A percentile compares a stretch with the other conserved stretches of the same genome.
Conservation (phyloP, 2,797 vertebrate species). For the Falco cherrug region DNA sequence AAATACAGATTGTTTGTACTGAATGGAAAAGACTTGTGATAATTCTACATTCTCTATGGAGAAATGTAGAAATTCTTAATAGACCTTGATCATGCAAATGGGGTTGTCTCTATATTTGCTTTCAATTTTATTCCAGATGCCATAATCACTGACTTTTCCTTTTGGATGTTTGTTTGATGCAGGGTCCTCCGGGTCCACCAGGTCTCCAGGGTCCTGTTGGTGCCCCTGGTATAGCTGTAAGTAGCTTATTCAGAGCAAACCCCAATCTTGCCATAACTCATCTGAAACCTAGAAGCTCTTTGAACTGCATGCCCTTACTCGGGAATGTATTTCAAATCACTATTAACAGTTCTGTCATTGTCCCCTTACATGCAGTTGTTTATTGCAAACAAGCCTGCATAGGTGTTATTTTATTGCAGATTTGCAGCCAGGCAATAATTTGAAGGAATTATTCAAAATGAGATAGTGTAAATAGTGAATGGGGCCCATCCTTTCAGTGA, state of each 20-base stretch:
- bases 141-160: neutral
- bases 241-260: slow-evolving; percentile 58
- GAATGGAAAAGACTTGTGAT: neutral
- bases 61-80: neutral
- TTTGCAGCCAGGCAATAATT: neutral
- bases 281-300: neutral
- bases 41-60: neutral
- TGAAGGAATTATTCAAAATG: neutral
- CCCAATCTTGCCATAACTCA: neutral
- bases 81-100: neutral
- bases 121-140: neutral
- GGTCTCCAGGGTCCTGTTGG: slow-evolving; percentile 96
- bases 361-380: neutral
- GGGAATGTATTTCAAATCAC: neutral
- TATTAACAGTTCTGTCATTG: neutral
- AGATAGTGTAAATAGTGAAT: neutral
- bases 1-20: neutral
- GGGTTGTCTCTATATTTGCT: neutral
- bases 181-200: slow-evolving; percentile 96
- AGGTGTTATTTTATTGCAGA: neutral
- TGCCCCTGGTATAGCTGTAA: slow-evolving; percentile 96
- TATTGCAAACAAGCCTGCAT: neutral
- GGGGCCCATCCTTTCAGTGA: neutral
- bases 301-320: neutral
- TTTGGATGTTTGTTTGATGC: slow-evolving; percentile 10